Conservation (phyloP, 2,888 invertebrate genomes). For the Archips crataeganus region DNA sequence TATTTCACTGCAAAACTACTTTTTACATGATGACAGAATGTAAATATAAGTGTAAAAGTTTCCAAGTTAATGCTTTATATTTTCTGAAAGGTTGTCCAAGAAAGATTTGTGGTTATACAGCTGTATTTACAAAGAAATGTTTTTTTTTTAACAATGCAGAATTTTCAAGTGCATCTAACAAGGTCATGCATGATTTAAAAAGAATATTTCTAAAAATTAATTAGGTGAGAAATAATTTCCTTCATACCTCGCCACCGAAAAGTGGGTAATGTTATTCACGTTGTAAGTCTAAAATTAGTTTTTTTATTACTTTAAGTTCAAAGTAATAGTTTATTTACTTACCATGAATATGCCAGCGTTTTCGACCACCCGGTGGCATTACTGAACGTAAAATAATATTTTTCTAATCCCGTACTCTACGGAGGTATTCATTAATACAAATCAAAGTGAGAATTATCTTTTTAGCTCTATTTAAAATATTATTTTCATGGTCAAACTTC, state of each 20-base stretch:
- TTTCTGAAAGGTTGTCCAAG: no score
- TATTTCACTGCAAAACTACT: no score
- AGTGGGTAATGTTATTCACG: not conserved
- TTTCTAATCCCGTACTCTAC: constrained; percentile 32
- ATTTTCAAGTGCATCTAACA: not conserved
- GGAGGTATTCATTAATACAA: constrained; percentile 36
- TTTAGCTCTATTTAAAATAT: constrained; percentile 8
- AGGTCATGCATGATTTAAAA: constrained; percentile 42
- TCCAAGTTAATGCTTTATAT: no score
- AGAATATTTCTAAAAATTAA: not conserved
- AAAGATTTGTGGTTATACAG: no score
- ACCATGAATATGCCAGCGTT: constrained; percentile 92
- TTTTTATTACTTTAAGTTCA: not conserved
- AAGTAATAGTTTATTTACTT: constrained; percentile 55
- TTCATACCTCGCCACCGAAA: not conserved
- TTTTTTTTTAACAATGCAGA: not conserved
- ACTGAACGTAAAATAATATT: constrained; percentile 43
- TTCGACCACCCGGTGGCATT: constrained; percentile 88
- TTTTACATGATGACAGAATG: no score
- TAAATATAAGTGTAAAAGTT: no score
- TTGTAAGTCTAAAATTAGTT: not conserved
- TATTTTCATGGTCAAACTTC: constrained; percentile 29
- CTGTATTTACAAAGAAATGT: not conserved
- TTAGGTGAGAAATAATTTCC: not conserved
- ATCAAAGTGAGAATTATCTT: not conserved